phyloP scores from a whole-genome alignment of 2,113 vertebrate species.

The Nerophis ophidion region DNA sequence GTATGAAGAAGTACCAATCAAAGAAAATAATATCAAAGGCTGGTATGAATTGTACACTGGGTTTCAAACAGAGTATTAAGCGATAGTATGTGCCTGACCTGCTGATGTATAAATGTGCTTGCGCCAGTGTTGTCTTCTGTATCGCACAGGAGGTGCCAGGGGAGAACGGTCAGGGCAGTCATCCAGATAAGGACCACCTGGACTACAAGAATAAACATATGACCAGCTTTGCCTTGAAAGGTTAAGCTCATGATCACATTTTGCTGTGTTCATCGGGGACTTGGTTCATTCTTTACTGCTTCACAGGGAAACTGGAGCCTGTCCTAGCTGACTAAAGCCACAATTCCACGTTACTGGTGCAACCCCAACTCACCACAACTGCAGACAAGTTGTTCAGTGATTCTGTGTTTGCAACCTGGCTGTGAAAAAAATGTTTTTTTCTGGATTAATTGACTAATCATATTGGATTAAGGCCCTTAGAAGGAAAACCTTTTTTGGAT shows the following conservation, averaged over 20 bases:
- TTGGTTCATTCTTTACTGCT: background rate
- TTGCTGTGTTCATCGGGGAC: background rate
- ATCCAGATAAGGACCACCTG: slow-evolving; percentile 8
- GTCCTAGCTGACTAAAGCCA: no score
- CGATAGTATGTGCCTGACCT: background rate
- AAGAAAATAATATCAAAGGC: background rate
- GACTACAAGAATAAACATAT: slow-evolving; percentile 7
- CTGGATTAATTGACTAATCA: no score
- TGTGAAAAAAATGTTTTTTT: no score
- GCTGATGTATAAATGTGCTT: slow-evolving; percentile 5
- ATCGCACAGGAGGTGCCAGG: slow-evolving; percentile 3
- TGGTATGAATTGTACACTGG: background rate
- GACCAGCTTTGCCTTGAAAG: background rate
- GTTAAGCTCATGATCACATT: background rate
- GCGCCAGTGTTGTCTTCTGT: background rate
- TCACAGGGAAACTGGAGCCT: no score
- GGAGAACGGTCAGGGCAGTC: slow-evolving; percentile 6
- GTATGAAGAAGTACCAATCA: no score
- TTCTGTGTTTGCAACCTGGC: no score
- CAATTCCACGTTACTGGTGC: no score
- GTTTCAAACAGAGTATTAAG: background rate
- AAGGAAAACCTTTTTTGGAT: no score
- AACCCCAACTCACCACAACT: no score
- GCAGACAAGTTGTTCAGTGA: no score
- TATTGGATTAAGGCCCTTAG: no score